A percentile compares a stretch with the other conserved stretches of the same genome.
phyloP scores from a whole-genome alignment of 2,113 vertebrate genomes.

The Pseudonaja textilis region DNA sequence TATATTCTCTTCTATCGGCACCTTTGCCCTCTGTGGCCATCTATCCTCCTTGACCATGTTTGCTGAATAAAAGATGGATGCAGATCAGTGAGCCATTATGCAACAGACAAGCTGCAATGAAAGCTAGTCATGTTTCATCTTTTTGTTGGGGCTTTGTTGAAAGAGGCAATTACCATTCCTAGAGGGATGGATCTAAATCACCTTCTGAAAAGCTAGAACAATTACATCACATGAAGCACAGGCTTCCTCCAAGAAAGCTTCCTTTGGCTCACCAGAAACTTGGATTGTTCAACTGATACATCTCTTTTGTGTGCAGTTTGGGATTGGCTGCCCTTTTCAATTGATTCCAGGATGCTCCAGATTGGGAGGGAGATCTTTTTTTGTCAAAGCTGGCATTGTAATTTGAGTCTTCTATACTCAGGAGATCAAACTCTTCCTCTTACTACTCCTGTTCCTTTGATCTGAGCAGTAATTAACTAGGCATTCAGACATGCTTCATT shows the following conservation, averaged over 20 bases:
- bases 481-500: rapidly evolving
- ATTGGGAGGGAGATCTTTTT: neutral
- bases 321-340: neutral
- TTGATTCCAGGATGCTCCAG: neutral
- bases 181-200: neutral
- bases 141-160: neutral
- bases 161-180: neutral
- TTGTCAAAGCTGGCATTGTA: neutral
- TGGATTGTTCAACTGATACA: neutral
- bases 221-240: neutral
- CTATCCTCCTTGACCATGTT: neutral
- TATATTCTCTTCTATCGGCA: neutral
- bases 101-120: neutral
- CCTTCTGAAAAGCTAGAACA: neutral
- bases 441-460: neutral
- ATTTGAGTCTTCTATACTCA: rapidly evolving
- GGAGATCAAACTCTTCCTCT: rapidly evolving
- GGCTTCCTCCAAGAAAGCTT: neutral
- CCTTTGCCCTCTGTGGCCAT: neutral
- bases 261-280: neutral
- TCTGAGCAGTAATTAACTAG: rapidly evolving
- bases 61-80: neutral
- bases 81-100: neutral
- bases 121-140: neutral
- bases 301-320: neutral